These are phyloP conservation scores for Anthoscopus minutus DNA, from an alignment of 2,113 vertebrate species.

Conservation along the genomic window DNA sequence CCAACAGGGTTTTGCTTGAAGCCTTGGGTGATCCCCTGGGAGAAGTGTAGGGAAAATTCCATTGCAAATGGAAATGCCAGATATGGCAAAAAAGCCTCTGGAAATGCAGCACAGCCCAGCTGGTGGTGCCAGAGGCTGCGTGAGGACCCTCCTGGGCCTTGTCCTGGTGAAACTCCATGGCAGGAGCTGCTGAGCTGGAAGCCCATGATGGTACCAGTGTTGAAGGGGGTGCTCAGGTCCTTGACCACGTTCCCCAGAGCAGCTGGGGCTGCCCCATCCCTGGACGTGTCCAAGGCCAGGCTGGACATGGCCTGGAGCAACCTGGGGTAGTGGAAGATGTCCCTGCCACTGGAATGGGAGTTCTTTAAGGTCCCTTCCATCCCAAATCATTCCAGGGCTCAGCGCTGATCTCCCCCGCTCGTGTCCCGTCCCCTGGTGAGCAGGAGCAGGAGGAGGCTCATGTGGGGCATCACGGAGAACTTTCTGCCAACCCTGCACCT, in stretches of 20 bases:
- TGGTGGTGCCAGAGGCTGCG: background rate
- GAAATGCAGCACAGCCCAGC: background rate
- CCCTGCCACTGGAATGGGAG: background rate
- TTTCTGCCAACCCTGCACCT: background rate
- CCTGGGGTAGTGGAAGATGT: background rate
- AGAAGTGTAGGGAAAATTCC: background rate
- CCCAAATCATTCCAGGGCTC: background rate
- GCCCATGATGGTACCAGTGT: fast-evolving
- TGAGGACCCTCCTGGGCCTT: background rate
- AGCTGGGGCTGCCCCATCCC: background rate
- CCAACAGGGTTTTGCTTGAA: background rate
- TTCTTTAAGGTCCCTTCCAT: background rate
- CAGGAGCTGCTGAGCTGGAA: background rate
- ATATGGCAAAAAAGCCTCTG: background rate
- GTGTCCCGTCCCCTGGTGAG: background rate
- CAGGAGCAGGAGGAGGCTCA: background rate
- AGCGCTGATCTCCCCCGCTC: fast-evolving
- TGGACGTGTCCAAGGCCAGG: background rate
- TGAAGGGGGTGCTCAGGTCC: background rate
- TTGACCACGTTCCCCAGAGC: background rate
- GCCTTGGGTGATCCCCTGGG: background rate
- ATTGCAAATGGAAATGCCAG: background rate
- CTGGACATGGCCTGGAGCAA: background rate
- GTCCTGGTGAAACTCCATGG: background rate
- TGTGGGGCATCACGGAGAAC: background rate